Percentiles rank a stretch among this genome's conserved stretches.
Conservation (phyloP, 1,140 invertebrate species). For the Tetramorium simillimum region DNA sequence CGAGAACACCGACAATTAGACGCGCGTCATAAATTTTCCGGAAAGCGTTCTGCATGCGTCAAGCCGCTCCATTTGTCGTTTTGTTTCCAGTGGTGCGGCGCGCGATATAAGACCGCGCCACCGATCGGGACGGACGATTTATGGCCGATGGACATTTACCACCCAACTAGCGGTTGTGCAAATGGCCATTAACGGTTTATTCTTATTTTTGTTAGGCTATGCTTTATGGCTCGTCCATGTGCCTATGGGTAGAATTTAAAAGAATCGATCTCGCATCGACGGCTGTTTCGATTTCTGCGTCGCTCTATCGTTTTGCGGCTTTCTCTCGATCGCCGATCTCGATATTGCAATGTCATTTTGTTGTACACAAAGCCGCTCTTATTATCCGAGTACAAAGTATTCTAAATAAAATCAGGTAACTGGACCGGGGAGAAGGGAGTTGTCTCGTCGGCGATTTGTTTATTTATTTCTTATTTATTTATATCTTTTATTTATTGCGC, state of each 20-base stretch:
- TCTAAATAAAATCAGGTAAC: conserved; percentile 35
- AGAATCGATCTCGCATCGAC: conserved; percentile 26
- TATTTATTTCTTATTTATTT: not conserved
- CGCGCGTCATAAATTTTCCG: conserved; percentile 45
- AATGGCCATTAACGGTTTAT: conserved; percentile 52
- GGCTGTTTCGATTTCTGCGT: conserved; percentile 21
- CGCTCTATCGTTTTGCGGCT: conserved; percentile 20
- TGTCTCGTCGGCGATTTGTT: too few species aligned
- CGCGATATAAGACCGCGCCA: not conserved
- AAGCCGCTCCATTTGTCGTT: conserved; percentile 31
- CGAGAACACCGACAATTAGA: conserved; percentile 42
- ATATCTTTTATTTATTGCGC: not conserved
- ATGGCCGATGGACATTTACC: conserved; percentile 53
- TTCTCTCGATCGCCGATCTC: conserved; percentile 36
- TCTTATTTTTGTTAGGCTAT: conserved; percentile 39
- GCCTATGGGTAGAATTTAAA: conserved; percentile 38
- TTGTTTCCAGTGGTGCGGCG: conserved; percentile 13
- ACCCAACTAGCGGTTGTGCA: conserved; percentile 50
- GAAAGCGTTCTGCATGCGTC: conserved; percentile 46
- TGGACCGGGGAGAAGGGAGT: not conserved
- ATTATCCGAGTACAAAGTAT: conserved; percentile 26
- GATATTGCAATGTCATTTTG: conserved; percentile 30
- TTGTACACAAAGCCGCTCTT: conserved; percentile 38
- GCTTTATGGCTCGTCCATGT: conserved; percentile 21
- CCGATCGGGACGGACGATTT: conserved; percentile 42